Evolutionary conservation across 2,888 invertebrate species (phyloP).

Genomic region (Lampropteryx suffumata): DNA sequence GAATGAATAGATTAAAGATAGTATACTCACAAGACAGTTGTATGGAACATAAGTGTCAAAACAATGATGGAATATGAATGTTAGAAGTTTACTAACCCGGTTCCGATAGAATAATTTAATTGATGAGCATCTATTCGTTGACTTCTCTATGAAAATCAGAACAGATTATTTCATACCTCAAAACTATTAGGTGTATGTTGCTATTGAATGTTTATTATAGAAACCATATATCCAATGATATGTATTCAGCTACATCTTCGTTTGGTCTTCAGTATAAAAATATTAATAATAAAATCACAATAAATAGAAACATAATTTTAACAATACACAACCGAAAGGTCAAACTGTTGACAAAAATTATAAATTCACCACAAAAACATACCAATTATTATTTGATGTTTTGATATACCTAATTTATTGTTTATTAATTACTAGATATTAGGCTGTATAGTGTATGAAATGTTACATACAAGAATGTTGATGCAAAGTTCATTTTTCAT

Average conservation of each 20-base stretch:
- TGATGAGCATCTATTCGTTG: too few relatives aligned
- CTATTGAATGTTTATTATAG: too few relatives aligned
- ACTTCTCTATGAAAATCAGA: too few relatives aligned
- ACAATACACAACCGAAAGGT: conserved; percentile 61
- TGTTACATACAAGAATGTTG: conserved; percentile 15
- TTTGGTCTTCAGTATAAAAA: too few relatives aligned
- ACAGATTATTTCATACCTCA: too few relatives aligned
- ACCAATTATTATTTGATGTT: conserved; percentile 14
- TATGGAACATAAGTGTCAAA: too few relatives aligned
- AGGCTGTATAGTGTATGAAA: conserved; percentile 26
- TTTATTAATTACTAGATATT: conserved; percentile 27
- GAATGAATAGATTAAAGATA: too few relatives aligned
- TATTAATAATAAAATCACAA: conserved; percentile 62
- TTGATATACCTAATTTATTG: conserved; percentile 25
- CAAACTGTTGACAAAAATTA: conserved; percentile 31
- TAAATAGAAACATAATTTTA: conserved; percentile 65
- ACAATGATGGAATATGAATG: too few relatives aligned
- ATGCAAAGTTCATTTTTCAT: conserved; percentile 20
- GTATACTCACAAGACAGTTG: too few relatives aligned
- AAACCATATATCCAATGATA: too few relatives aligned
- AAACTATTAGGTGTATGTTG: background rate
- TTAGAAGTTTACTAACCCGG: too few relatives aligned
- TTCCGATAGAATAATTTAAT: too few relatives aligned
- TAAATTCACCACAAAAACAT: conserved; percentile 25
- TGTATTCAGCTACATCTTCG: conserved; percentile 12